Evolutionary conservation across 2,797 vertebrate species (phyloP).

Genomic region (Martes flavigula): DNA sequence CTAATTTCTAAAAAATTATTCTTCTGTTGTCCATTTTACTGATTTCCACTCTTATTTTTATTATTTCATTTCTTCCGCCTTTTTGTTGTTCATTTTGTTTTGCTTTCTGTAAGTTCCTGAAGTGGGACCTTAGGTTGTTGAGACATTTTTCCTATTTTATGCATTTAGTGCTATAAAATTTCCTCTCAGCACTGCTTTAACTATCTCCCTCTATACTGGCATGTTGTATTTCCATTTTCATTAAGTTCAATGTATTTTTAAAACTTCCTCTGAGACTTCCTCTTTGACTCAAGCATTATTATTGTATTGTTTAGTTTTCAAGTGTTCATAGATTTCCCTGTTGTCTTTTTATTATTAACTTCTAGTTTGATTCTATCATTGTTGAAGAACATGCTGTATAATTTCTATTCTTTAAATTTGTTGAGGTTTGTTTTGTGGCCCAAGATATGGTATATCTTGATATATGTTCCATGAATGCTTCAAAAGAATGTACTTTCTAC

Average conservation of each 20-base stretch:
- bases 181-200: neutral
- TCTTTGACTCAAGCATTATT: neutral
- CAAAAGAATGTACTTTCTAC: neutral
- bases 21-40: neutral
- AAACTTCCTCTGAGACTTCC: neutral
- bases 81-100: neutral
- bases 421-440: neutral
- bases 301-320: neutral
- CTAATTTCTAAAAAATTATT: neutral
- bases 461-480: neutral
- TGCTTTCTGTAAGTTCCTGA: neutral
- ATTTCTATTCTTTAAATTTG: neutral
- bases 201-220: neutral
- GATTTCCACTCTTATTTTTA: neutral
- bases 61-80: neutral
- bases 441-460: neutral
- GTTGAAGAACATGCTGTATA: neutral
- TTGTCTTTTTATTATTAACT: neutral
- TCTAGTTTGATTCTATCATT: neutral
- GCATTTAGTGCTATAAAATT: neutral
- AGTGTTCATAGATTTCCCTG: neutral
- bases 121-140: neutral
- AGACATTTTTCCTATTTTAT: neutral
- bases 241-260: neutral
- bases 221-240: neutral